Evolutionary conservation across 2,797 vertebrate species (phyloP), one percentile per base, ranked within the genome.

Genomic region (Lepilemur septentrionalis): DNA sequence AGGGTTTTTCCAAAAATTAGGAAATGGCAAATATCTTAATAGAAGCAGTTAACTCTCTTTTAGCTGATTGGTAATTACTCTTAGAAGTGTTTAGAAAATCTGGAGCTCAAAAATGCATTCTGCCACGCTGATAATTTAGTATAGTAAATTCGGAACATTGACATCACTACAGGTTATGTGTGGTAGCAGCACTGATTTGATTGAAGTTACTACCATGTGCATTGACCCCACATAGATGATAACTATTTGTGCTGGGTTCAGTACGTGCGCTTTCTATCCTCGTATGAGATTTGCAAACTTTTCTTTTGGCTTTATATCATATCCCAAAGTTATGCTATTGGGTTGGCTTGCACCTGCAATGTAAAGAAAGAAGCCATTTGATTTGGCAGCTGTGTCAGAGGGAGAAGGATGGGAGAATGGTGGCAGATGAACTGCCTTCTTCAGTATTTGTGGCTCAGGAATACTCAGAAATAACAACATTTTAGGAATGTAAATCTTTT

Each of bases 401-500:
- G 61, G 28, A 61, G 17, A 67, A 78, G 9, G 30, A 11, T 79
- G 20, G 59, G 7, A 22, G 10, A 35, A 17, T 7, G 30, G 0
- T 78, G 32, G 41, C 48, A 38, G n/a, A n/a, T 28, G 25, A 2
- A 43, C 52, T 57, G 23, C 78, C 20, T 2, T 91, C 95, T 65
- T 30, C 12, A 35, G 46, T 80, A 84, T 92, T 93, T 93, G 55
- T 13, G 22, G 13, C 48, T 95, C 69, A 85, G 30, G 28, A 46
- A 7, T 92, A 81, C 63, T 87, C 65, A 78, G 41, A 91, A 94
- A 89, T 65, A 80, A 12, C 9, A 59, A 75, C 2, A 73, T 63
- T 88, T 94, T 93, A 93, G 69, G 3, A 92, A 46, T 96, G 43
- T 28, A 41, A 79, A 48, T 80, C 17, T 94, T 93, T 50, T 43